Evolutionary conservation across 1,140 invertebrate genomes (phyloP), one percentile per base, ranked within the genome.

Genomic region (Pogonomyrmex californicus): DNA sequence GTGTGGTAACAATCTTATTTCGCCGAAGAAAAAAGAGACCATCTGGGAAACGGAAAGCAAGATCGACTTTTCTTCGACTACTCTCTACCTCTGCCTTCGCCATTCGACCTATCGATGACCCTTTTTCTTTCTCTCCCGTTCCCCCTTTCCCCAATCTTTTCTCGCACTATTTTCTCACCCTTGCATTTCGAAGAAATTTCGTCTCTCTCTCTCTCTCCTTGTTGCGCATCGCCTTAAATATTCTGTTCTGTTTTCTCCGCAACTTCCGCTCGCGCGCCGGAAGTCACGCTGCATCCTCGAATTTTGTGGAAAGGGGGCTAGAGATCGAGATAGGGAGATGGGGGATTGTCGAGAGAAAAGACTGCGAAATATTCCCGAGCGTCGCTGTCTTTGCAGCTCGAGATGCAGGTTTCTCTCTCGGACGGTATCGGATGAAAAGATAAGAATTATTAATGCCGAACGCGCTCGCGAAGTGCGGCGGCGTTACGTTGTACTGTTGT

Each of bases 1-100:
- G 89, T 91, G 90, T 90, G 89, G 90, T 23, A 89, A 91, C 88
- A 88, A 86, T 85, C 90, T 85, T 89, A 87, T 89, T 92, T 92
- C 56, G 38, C 58, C 78, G 58, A 36, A 68, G 86, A 79, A 90
- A 86, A 77, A 82, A 86, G 77, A 41, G 70, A 73, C 62, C 54
- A 49, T 68, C 71, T 82, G 63, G 75, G 38, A 38, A 89, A 75
- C 75, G 73, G 75, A 62, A 86, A 70, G 83, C 44, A 73, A 75
- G 81, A 62, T 51, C 49, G 68, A 10, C 44, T 86, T 82, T 75
- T 77, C 68, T 87, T 91, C 56, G 68, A 58, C 51, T 33, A 47
- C 5, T 33, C 12, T 30, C 44, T 62, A 54, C 76, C 63, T 75
- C 33, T 12, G 4, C 30, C 4, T 54, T 83, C 6, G 41, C 58